Conservation (phyloP, 2,797 vertebrate genomes). For the Hoplostethus atlanticus region DNA sequence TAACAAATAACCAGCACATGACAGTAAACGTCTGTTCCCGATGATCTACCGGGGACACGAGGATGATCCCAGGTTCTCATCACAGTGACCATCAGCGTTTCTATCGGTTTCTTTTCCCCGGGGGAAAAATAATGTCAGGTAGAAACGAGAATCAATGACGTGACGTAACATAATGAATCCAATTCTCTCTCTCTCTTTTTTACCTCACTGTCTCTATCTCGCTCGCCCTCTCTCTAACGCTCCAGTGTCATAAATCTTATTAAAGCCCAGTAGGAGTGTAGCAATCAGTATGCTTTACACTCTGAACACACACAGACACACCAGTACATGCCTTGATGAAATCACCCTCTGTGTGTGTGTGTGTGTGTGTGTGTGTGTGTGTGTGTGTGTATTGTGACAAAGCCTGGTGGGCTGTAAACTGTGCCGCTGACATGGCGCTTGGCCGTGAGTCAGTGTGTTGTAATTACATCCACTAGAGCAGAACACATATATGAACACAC, state of each 20-base stretch:
- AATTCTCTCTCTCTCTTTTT: slow-evolving; percentile 32
- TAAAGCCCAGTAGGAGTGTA: slow-evolving; percentile 56
- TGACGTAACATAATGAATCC: slow-evolving; percentile 43
- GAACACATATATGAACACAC: slow-evolving; percentile 34
- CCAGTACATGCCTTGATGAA: slow-evolving; percentile 19
- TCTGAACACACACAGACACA: slow-evolving; percentile 5
- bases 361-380: slow-evolving; percentile 2
- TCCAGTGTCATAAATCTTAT: slow-evolving; percentile 60
- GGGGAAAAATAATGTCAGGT: neutral
- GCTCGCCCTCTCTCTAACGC: slow-evolving; percentile 46
- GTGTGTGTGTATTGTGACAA: slow-evolving; percentile 10
- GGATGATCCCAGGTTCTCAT: too few relatives aligned
- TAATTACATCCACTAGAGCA: slow-evolving; percentile 73
- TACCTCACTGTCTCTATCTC: slow-evolving; percentile 42
- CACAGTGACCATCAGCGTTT: neutral
- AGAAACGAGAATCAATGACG: slow-evolving; percentile 17
- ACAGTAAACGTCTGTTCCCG: too few relatives aligned
- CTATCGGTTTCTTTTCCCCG: slow-evolving; percentile 7
- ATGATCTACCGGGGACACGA: too few relatives aligned
- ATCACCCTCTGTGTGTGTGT: slow-evolving; percentile 4
- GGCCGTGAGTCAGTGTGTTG: slow-evolving; percentile 70
- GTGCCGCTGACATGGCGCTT: slow-evolving; percentile 67
- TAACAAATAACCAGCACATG: too few relatives aligned
- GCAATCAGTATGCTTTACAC: slow-evolving; percentile 42
- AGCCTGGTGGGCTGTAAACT: slow-evolving; percentile 40